A percentile compares a stretch with the other conserved stretches of the same genome.
These are phyloP conservation scores for Pherbina coryleti DNA, from an alignment of 2,888 invertebrate genomes.

Conservation along the genomic window DNA sequence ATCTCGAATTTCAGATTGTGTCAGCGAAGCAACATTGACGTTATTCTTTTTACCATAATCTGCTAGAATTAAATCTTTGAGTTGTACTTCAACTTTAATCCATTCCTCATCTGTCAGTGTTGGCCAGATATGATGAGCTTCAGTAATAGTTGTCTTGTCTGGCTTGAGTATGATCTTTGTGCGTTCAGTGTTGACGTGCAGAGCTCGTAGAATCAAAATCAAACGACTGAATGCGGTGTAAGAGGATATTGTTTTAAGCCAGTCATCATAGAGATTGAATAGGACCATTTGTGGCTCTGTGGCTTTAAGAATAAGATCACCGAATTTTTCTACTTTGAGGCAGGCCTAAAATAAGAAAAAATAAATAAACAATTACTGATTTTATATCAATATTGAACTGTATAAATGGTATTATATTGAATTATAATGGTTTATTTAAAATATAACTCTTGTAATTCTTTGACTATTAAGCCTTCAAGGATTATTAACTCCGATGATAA, in stretches of 20 bases:
- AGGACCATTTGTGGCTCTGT: conserved; percentile 99
- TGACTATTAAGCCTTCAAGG: too few relatives aligned
- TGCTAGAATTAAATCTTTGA: conserved; percentile 97
- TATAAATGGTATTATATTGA: too few relatives aligned
- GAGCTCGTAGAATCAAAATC: conserved; percentile 94
- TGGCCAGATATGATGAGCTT: conserved; percentile 99
- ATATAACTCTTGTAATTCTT: too few relatives aligned
- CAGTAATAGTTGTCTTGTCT: conserved; percentile 98
- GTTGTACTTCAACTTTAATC: conserved; percentile 98
- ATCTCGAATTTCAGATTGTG: conserved; percentile 99
- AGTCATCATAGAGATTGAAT: conserved; percentile 99
- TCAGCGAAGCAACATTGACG: conserved; percentile 98
- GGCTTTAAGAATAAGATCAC: conserved; percentile 97
- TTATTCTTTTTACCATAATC: conserved; percentile 99
- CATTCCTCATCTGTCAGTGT: conserved; percentile 97
- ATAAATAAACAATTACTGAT: background rate
- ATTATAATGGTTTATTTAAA: too few relatives aligned
- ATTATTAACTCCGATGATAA: too few relatives aligned
- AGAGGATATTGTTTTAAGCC: conserved; percentile 99
- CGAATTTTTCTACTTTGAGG: conserved; percentile 98
- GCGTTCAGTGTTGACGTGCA: conserved; percentile 98
- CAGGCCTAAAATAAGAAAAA: conserved; percentile 87
- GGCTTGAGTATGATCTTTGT: conserved; percentile 99
- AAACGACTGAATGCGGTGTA: conserved; percentile 99
- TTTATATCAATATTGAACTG: background rate